Evolutionary conservation across 2,888 invertebrate species (phyloP).

Genomic region (Bombylius discolor): DNA sequence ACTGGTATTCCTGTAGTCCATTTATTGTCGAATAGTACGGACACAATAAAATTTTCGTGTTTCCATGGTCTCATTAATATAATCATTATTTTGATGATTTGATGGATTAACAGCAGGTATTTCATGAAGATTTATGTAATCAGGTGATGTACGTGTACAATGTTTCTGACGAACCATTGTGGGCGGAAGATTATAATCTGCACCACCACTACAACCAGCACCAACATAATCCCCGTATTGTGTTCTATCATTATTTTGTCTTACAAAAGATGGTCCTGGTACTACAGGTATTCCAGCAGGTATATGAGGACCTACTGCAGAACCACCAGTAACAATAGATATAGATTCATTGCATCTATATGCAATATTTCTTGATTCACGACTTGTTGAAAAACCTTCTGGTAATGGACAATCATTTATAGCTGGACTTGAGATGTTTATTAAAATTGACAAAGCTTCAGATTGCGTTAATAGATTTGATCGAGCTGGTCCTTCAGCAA

Average conservation of each 20-base stretch:
- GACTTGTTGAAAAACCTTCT: constrained; percentile 51
- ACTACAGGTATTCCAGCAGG: too few relatives aligned
- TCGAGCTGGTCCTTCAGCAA: too few relatives aligned
- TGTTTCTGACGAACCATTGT: not conserved
- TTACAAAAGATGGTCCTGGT: too few relatives aligned
- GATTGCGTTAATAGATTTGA: too few relatives aligned
- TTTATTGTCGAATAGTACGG: constrained; percentile 51
- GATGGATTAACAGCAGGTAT: not conserved
- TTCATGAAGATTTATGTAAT: too few relatives aligned
- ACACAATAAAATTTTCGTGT: constrained; percentile 54
- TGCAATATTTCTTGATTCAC: constrained; percentile 20
- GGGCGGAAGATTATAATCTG: too few relatives aligned
- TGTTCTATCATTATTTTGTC: too few relatives aligned
- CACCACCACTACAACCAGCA: too few relatives aligned
- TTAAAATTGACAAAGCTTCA: too few relatives aligned
- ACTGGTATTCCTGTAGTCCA: constrained; percentile 60
- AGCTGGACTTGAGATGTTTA: constrained; percentile 64
- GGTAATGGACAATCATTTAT: constrained; percentile 59
- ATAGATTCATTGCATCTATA: not conserved
- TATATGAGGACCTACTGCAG: too few relatives aligned
- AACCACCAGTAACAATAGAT: not conserved
- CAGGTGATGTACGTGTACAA: constrained; percentile 2
- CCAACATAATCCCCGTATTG: not conserved
- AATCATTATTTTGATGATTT: constrained; percentile 9
- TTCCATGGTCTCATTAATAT: constrained; percentile 27